Conservation (phyloP, 2,888 invertebrate species). For the Lumbricus terrestris region DNA sequence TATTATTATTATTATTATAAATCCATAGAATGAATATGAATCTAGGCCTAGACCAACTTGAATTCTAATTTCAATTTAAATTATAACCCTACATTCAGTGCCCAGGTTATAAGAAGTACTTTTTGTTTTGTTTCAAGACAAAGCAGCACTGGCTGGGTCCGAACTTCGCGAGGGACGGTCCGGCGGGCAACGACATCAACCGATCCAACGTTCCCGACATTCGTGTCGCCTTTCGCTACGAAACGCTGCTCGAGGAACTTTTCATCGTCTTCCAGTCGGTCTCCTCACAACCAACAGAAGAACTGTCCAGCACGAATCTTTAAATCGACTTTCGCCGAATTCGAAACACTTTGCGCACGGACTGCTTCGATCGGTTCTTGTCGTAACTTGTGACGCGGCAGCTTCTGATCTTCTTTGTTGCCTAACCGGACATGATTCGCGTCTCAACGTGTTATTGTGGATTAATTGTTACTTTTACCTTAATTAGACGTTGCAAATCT, state of each 20-base stretch:
- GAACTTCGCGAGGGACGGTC: slow-evolving; percentile 91
- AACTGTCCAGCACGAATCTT: not conserved
- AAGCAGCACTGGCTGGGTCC: slow-evolving; percentile 98
- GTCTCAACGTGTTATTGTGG: not conserved
- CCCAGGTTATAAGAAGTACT: not conserved
- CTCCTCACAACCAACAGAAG: not conserved
- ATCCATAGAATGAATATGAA: too few relatives aligned
- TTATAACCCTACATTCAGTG: not conserved
- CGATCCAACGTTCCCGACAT: slow-evolving; percentile 97
- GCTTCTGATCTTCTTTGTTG: not conserved
- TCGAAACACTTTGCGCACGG: not conserved
- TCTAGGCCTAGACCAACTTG: not conserved
- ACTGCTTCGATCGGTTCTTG: not conserved
- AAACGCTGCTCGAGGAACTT: slow-evolving; percentile 88
- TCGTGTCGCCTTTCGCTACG: slow-evolving; percentile 87
- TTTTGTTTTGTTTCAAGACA: slow-evolving; percentile 65
- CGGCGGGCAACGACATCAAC: slow-evolving; percentile 95
- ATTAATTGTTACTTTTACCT: not conserved
- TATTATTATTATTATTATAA: too few relatives aligned
- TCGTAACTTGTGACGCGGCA: not conserved
- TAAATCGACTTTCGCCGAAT: not conserved
- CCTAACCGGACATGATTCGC: too few relatives aligned
- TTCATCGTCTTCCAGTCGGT: slow-evolving; percentile 49
- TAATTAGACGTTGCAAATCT: not conserved
- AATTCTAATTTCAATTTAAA: not conserved